These are phyloP conservation scores for Teleogryllus oceanicus DNA, from an alignment of 2,888 invertebrate genomes.

Conservation along the genomic window DNA sequence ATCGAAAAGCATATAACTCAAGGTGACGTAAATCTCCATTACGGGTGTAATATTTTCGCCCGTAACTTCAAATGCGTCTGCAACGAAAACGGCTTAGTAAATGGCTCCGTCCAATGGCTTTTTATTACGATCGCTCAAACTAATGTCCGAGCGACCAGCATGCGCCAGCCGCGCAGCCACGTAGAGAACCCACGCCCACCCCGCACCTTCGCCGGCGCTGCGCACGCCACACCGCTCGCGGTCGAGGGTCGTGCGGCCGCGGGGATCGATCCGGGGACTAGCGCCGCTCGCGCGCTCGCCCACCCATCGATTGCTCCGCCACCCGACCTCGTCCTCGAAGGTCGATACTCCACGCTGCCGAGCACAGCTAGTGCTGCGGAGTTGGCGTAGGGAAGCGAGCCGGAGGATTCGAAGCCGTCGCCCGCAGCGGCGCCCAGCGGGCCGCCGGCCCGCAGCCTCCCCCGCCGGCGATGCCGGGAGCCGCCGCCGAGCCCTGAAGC, in stretches of 20 bases:
- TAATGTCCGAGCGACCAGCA: background rate
- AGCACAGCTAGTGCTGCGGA: no score
- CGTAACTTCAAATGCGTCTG: no score
- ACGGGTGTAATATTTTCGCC: no score
- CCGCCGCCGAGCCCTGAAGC: constrained; percentile 19
- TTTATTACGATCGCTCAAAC: no score
- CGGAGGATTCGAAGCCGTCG: background rate
- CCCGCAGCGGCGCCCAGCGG: background rate
- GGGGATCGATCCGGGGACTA: background rate
- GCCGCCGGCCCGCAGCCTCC: no score
- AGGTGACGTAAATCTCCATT: no score
- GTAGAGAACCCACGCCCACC: no score
- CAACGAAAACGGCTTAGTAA: no score
- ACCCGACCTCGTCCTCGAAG: background rate
- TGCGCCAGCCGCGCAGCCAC: background rate
- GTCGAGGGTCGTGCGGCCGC: background rate
- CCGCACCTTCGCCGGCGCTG: no score
- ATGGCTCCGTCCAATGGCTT: no score
- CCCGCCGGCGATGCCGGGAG: constrained; percentile 26
- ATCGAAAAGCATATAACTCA: no score
- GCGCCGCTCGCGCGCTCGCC: background rate
- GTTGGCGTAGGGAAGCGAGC: no score
- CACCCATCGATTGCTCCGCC: background rate
- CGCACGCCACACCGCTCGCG: background rate
- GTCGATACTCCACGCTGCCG: background rate